Percentiles rank a stretch among this genome's conserved stretches.
phyloP scores from a whole-genome alignment of 2,888 invertebrate species.

The Rotaria sp. region DNA sequence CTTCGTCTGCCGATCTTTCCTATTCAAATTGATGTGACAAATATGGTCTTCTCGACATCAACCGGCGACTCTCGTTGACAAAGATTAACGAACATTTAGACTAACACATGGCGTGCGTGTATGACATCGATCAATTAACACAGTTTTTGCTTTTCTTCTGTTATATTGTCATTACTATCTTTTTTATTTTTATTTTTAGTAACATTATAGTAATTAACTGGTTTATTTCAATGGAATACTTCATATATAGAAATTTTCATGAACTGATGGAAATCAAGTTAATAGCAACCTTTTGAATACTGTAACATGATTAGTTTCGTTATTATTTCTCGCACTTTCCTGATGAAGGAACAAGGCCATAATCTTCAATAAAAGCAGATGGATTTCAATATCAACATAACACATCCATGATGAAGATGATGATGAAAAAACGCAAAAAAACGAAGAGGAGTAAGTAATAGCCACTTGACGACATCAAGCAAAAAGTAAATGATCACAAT shows the following conservation, averaged over 20 bases:
- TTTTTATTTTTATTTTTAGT: not conserved
- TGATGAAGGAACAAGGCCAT: not conserved
- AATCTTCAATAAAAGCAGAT: not conserved
- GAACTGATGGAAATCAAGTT: not conserved
- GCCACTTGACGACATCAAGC: not conserved
- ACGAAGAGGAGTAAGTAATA: not conserved
- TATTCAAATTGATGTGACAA: not conserved
- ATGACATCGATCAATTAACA: not conserved
- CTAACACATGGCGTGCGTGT: not conserved
- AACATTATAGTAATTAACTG: not conserved
- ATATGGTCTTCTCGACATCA: not conserved
- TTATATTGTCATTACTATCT: not conserved
- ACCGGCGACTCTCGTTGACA: not conserved
- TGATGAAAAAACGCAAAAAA: not conserved
- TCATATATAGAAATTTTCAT: not conserved
- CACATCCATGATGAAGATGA: not conserved
- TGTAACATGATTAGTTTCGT: not conserved
- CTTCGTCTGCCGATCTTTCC: not conserved
- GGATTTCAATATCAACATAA: not conserved
- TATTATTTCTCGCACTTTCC: not conserved
- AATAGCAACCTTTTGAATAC: not conserved
- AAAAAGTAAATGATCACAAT: conserved; percentile 7
- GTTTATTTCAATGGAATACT: not conserved
- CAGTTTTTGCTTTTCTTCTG: not conserved
- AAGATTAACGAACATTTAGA: not conserved